Evolutionary conservation across 2,113 vertebrate genomes (phyloP).

Genomic region (Rhinoptilus africanus): DNA sequence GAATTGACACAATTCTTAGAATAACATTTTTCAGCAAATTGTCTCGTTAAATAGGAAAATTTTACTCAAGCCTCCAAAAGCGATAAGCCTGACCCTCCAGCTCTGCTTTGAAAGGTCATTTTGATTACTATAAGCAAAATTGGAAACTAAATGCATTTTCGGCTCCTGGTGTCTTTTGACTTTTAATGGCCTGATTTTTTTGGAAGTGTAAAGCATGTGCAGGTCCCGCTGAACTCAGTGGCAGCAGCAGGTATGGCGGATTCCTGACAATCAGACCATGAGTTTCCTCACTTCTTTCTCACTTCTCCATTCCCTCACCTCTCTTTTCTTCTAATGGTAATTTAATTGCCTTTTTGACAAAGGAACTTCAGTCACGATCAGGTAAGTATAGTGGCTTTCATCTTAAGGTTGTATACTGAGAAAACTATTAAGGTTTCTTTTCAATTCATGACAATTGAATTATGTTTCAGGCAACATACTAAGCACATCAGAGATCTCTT

Average conservation of each 20-base stretch:
- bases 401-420: constrained; percentile 54
- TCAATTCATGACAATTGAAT: constrained; percentile 55
- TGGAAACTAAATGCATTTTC: constrained; percentile 37
- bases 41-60: constrained; percentile 65
- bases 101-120: constrained; percentile 64
- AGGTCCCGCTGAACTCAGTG: background rate
- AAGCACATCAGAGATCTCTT: constrained; percentile 36
- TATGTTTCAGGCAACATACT: constrained; percentile 19
- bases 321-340: constrained; percentile 31
- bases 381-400: constrained; percentile 57
- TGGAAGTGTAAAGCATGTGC: background rate
- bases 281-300: background rate
- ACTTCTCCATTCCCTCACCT: background rate
- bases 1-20: constrained; percentile 24
- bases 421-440: constrained; percentile 51
- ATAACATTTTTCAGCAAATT: constrained; percentile 57
- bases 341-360: constrained; percentile 49
- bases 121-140: constrained; percentile 59
- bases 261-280: background rate
- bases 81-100: constrained; percentile 55
- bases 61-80: constrained; percentile 49
- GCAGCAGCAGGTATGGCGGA: background rate
- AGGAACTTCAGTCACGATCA: constrained; percentile 29
- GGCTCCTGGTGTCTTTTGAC: background rate
- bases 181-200: constrained; percentile 8